Evolutionary conservation across 2,113 vertebrate species (phyloP).

Genomic region (Gymnocephalus cernua): DNA sequence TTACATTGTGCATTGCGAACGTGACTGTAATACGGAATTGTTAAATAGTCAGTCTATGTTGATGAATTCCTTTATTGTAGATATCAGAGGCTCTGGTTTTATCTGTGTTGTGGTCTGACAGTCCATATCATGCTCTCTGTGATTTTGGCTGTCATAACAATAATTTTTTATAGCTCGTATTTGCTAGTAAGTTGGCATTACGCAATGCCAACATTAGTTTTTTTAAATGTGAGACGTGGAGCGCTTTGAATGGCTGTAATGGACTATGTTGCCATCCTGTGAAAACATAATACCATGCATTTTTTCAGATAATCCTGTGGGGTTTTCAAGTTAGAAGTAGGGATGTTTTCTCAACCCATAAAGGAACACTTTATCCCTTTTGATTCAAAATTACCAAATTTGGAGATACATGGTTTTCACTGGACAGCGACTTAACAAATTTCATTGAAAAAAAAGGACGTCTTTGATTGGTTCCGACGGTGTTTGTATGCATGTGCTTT

Average conservation of each 20-base stretch:
- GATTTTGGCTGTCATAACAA: constrained; percentile 13
- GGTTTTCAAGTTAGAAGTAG: too few species aligned
- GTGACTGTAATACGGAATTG: not conserved
- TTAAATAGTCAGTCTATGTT: not conserved
- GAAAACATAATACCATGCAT: not conserved
- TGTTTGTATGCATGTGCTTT: not conserved
- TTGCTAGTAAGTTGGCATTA: constrained; percentile 31
- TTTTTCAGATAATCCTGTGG: not conserved
- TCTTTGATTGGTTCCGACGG: not conserved
- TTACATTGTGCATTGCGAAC: not conserved
- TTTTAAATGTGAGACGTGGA: not conserved
- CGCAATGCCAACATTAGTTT: not conserved
- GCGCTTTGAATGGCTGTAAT: not conserved
- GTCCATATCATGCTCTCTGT: constrained; percentile 17
- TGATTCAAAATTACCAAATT: not conserved
- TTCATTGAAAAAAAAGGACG: not conserved
- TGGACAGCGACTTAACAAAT: too few species aligned
- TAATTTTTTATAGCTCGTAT: constrained; percentile 25
- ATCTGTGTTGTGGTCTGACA: not conserved
- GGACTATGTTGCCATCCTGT: not conserved
- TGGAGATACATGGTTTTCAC: not conserved
- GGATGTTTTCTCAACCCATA: not conserved
- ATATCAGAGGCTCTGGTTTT: constrained; percentile 3
- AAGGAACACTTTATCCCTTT: not conserved
- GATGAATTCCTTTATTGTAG: not conserved